Conservation (phyloP, 2,113 vertebrate genomes). For the Bucco capensis region DNA sequence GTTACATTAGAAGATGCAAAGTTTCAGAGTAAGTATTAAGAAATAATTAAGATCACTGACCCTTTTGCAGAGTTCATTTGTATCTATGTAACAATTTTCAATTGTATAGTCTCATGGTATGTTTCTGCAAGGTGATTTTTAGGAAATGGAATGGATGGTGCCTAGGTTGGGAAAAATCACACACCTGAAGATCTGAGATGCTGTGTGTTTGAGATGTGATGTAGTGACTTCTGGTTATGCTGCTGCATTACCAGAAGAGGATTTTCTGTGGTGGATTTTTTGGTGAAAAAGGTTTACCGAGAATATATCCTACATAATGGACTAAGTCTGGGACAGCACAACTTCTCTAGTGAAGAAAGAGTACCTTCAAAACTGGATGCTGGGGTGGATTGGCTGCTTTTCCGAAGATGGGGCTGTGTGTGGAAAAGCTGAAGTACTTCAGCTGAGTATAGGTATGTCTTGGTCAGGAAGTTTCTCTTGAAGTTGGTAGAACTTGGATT, state of each 20-base stretch:
- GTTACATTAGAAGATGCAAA: not conserved
- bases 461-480: not conserved
- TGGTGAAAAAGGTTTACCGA: not conserved
- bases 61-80: not conserved
- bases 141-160: not conserved
- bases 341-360: not conserved
- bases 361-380: not conserved
- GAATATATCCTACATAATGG: not conserved
- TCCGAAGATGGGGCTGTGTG: not conserved
- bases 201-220: not conserved
- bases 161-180: not conserved
- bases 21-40: not conserved
- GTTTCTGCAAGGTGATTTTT: conserved; percentile 8
- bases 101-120: not conserved
- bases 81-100: not conserved
- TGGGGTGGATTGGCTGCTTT: not conserved
- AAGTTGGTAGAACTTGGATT: not conserved
- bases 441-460: not conserved
- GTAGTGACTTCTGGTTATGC: not conserved
- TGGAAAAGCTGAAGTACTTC: not conserved
- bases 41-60: not conserved
- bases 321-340: not conserved
- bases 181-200: not conserved
- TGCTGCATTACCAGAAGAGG: not conserved
- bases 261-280: not conserved